These are phyloP conservation scores for Monochamus saltuarius DNA, from an alignment of 1,140 invertebrate species.

Conservation along the genomic window DNA sequence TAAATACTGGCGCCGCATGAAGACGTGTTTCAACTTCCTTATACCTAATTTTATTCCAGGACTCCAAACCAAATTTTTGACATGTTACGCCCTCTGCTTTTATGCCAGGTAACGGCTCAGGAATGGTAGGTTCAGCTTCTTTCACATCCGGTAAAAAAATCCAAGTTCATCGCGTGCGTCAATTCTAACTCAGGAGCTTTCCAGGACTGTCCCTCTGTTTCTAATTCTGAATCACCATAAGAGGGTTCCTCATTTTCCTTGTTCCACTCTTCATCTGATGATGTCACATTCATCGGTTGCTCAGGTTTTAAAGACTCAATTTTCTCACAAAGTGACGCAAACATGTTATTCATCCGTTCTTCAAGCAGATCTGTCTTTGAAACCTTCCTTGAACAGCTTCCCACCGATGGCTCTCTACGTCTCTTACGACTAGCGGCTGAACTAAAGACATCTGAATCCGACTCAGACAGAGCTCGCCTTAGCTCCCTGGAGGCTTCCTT, in stretches of 20 bases:
- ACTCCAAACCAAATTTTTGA: constrained; percentile 26
- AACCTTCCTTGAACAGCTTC: not conserved
- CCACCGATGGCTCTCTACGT: not conserved
- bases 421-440: not conserved
- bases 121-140: not conserved
- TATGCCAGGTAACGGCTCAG: not conserved
- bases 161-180: not conserved
- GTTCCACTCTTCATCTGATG: not conserved
- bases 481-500: not conserved
- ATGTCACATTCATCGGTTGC: not conserved
- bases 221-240: not conserved
- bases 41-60: constrained; percentile 38
- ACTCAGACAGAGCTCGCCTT: not conserved
- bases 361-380: not conserved
- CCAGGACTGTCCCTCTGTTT: not conserved
- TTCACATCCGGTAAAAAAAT: not conserved
- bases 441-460: too few species aligned
- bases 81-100: constrained; percentile 14
- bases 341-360: not conserved
- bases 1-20: too few species aligned
- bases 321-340: not conserved
- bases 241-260: not conserved
- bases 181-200: not conserved
- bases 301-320: not conserved
- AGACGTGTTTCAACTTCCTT: constrained; percentile 35